Evolutionary conservation across 2,113 vertebrate species (phyloP).

Genomic region (Perca fluviatilis): DNA sequence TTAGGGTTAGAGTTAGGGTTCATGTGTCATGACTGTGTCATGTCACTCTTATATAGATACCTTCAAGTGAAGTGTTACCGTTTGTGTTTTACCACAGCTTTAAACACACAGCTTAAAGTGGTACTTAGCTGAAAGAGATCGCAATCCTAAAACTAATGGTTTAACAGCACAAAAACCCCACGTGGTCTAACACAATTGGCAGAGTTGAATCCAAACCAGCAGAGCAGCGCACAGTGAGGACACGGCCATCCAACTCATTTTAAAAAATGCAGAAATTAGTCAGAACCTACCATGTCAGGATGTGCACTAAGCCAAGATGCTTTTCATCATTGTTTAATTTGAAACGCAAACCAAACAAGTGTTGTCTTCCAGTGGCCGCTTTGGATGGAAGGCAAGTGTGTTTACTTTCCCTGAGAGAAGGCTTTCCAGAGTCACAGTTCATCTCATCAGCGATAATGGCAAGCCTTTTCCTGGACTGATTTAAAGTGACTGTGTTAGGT

Average conservation of each 20-base stretch:
- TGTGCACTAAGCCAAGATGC: constrained; percentile 22
- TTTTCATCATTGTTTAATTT: constrained; percentile 21
- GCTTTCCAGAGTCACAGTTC: constrained; percentile 52
- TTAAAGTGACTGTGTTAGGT: constrained; percentile 44
- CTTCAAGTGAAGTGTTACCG: neutral
- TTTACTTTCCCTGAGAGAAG: constrained; percentile 32
- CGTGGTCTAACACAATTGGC: constrained; percentile 14
- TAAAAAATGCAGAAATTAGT: constrained; percentile 17
- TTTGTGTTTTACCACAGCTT: constrained; percentile 52
- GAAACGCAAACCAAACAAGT: constrained; percentile 33
- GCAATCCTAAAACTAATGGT: constrained; percentile 54
- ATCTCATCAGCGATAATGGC: constrained; percentile 51
- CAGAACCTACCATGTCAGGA: constrained; percentile 7
- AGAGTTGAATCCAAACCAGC: constrained; percentile 7
- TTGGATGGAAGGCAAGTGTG: constrained; percentile 28
- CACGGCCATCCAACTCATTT: neutral
- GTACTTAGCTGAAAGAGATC: constrained; percentile 50
- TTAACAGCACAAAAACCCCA: constrained; percentile 47
- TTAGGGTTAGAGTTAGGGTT: too few species aligned
- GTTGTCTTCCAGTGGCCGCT: constrained; percentile 19
- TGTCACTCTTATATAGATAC: too few species aligned
- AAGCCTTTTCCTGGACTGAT: constrained; percentile 42
- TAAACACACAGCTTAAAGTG: constrained; percentile 59
- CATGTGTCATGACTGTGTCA: too few species aligned
- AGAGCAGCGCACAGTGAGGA: constrained; percentile 23